Evolutionary conservation across 2,888 invertebrate genomes (phyloP), one percentile per base, ranked within the genome.

Genomic region (Halictus ligatus): DNA sequence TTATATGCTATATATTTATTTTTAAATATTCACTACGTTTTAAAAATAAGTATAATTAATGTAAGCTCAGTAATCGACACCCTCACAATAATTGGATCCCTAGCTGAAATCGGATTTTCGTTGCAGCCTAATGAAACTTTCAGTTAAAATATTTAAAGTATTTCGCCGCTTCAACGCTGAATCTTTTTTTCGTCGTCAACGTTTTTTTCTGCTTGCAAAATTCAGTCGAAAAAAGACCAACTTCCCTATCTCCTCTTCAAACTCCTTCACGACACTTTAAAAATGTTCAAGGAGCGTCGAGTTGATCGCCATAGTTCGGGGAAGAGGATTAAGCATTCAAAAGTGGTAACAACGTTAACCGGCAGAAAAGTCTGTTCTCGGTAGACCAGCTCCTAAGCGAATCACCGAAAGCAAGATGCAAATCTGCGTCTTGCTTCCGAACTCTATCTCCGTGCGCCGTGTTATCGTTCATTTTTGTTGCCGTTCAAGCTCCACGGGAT

Each of bases 311-410:
- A 64, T 64, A 64, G 25, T 13, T 13, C 18, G 21, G 43, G 25
- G 54, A 3, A n/a, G n/a, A 2, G 12, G 15, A 77, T 58, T 74
- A 29, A n/a, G 73, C 79, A 85, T 78, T 84, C 77, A 78, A 75
- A 87, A 85, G 78, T 72, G 73, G 75, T 77, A 85, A 87, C 81
- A 78, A 83, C 74, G 77, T 89, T 89, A 89, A 67, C 79, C 29
- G 69, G 50, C 67, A 64, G 82, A 81, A 81, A 89, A 74, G 75
- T 81, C 78, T 67, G 75, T 60, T 75, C 60, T 25, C 29, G 75
- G 13, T 15, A 60, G n/a, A 71, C 40, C 25, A 18, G 21, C 35
- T 50, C 13, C 13, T 77, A 67, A 58, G 8, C 54, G 72, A 43
- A 73, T 67, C 43, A 80, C 5, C 67, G 43, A 21, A 50, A 64